These are phyloP conservation scores for Malaclemys terrapin DNA, from an alignment of 2,113 vertebrate species.

Conservation along the genomic window DNA sequence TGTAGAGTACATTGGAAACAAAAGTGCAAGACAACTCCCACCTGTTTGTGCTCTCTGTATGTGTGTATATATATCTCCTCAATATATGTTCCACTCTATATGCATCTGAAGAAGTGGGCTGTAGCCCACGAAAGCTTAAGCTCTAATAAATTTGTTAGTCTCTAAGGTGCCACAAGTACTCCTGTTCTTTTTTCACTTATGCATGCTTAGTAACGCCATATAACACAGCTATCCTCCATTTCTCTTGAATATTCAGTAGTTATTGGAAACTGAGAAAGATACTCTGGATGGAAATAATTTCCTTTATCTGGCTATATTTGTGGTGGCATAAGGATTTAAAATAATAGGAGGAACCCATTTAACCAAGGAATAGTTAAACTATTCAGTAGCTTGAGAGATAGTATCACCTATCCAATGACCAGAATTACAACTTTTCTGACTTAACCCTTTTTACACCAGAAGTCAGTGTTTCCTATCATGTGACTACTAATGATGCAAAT, in stretches of 20 bases:
- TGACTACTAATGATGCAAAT: not conserved
- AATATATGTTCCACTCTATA: too few species aligned
- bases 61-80: too few species aligned
- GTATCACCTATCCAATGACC: constrained; percentile 28
- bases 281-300: constrained; percentile 42
- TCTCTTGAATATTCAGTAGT: constrained; percentile 25
- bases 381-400: not conserved
- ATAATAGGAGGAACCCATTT: constrained; percentile 39
- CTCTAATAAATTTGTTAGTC: too few species aligned
- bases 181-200: not conserved
- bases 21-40: not conserved
- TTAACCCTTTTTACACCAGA: not conserved
- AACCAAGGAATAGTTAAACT: not conserved
- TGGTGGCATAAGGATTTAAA: not conserved
- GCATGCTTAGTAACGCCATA: not conserved
- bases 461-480: not conserved
- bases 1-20: not conserved
- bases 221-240: not conserved
- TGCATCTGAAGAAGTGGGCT: too few species aligned
- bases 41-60: too few species aligned
- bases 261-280: constrained; percentile 53
- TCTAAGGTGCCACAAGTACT: too few species aligned
- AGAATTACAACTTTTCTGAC: constrained; percentile 6
- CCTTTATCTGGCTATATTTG: constrained; percentile 19
- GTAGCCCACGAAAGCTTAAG: too few species aligned